Evolutionary conservation across 2,888 invertebrate genomes (phyloP), one percentile per base, ranked within the genome.

Genomic region (Leptarthrus brevirostris): DNA sequence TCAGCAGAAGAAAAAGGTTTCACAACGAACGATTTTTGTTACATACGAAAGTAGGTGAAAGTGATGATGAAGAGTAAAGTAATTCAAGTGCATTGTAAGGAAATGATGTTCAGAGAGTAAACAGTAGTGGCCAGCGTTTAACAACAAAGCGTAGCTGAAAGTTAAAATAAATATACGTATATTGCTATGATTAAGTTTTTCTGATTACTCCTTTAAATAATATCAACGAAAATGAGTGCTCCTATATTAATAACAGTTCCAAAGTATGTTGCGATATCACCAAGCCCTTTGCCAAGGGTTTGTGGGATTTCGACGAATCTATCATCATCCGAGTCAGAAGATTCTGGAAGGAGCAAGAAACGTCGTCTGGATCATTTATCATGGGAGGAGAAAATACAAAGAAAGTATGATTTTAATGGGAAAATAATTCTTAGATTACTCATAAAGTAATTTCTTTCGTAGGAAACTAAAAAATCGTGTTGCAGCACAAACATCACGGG

Each of bases 381-480:
- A 74, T 92, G 93, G 91, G 95, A 95, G 81, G 94, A 95, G 83
- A 95, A 95, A 83, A 87, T 95, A 80, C 92, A 94, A 84, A 88
- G 95, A 82, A 94, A 94, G 94, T 94, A 86, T 88, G 93, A 89
- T 69, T 58, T 49, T 66, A 2, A n/a, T 18, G 20, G 3, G 44
- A 34, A 10, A 44, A 52, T 36, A 47, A 24, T 0, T 54, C 4
- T 53, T 75, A 64, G 49, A 2, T 8, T 18, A 1, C 4, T n/a
- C n/a, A n/a, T n/a, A n/a, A n/a, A n/a, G n/a, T n/a, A n/a, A n/a
- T n/a, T n/a, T n/a, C 8, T 40, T 72, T 47, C 4, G 26, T 84
- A 96, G 97, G 84, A 97, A 97, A 86, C 84, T 97, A 80, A 97
- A 97, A 84, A 98, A 98, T 84, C 89, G 98, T 78, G 96, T 98